phyloP scores from a whole-genome alignment of 2,113 vertebrate species.

The Prionailurus bengalensis region DNA sequence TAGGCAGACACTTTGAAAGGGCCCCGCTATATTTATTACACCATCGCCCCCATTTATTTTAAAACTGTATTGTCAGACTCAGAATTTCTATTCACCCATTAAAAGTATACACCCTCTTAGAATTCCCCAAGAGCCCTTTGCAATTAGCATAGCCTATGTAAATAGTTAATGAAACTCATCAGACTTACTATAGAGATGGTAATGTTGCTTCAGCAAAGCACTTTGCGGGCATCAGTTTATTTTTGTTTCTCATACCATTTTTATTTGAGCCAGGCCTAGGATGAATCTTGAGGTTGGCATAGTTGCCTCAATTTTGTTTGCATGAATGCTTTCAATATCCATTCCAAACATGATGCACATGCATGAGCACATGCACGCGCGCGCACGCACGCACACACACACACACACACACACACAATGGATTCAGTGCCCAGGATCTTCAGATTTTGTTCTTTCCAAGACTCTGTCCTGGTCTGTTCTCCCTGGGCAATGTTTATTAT shows the following conservation, averaged over 20 bases:
- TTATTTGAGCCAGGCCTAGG: background rate
- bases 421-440: background rate
- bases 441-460: background rate
- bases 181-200: conserved; percentile 43
- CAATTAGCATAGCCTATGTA: conserved; percentile 67
- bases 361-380: too few relatives aligned
- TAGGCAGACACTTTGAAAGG: background rate
- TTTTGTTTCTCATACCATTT: conserved; percentile 12
- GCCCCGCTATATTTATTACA: background rate
- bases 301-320: background rate
- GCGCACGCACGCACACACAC: too few relatives aligned
- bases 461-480: background rate
- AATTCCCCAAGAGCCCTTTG: conserved; percentile 53
- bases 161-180: conserved; percentile 73
- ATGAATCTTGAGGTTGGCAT: background rate
- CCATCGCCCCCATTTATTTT: background rate
- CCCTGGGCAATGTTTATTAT: background rate
- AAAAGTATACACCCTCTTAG: conserved; percentile 51
- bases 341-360: background rate
- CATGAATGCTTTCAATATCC: background rate
- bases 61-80: conserved; percentile 22
- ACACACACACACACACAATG: background rate
- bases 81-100: conserved; percentile 65
- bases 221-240: conserved; percentile 42
- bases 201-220: conserved; percentile 38